A percentile compares a stretch with the other conserved stretches of the same genome.
Conservation (phyloP, 2,888 invertebrate genomes). For the Cataglyphis livida region DNA sequence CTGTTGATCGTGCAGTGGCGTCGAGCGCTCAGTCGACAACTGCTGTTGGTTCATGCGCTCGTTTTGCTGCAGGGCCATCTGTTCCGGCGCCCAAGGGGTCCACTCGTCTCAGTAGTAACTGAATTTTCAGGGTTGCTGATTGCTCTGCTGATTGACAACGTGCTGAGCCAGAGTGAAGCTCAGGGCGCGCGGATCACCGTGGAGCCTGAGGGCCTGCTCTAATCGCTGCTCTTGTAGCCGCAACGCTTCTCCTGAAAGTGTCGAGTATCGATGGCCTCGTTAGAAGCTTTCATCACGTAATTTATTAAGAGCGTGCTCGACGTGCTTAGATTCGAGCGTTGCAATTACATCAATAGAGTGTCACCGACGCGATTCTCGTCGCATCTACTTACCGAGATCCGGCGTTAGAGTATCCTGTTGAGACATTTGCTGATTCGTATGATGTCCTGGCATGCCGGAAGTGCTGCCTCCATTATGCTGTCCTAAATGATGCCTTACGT, state of each 20-base stretch:
- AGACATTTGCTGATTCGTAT: slow-evolving; percentile 84
- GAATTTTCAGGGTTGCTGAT: slow-evolving; percentile 91
- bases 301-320: background rate
- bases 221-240: slow-evolving; percentile 91
- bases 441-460: slow-evolving; percentile 84
- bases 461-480: slow-evolving; percentile 84
- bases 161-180: slow-evolving; percentile 89
- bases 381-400: slow-evolving; percentile 81
- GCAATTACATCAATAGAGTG: background rate
- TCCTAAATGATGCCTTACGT: slow-evolving; percentile 84
- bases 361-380: background rate
- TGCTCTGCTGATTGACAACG: slow-evolving; percentile 87
- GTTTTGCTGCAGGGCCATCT: slow-evolving; percentile 75
- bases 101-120: slow-evolving; percentile 91
- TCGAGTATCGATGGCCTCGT: slow-evolving; percentile 9
- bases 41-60: slow-evolving; percentile 76
- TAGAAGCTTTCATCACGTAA: slow-evolving; percentile 3
- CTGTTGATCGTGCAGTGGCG: slow-evolving; percentile 77
- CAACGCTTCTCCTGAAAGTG: slow-evolving; percentile 83
- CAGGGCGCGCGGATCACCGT: slow-evolving; percentile 92
- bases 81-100: slow-evolving; percentile 84
- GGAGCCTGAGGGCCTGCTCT: slow-evolving; percentile 93
- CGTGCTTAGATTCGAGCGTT: background rate
- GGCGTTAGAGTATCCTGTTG: slow-evolving; percentile 84
- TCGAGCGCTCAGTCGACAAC: slow-evolving; percentile 67